Conservation (phyloP, 1,140 invertebrate species). For the Bombus superbus region DNA sequence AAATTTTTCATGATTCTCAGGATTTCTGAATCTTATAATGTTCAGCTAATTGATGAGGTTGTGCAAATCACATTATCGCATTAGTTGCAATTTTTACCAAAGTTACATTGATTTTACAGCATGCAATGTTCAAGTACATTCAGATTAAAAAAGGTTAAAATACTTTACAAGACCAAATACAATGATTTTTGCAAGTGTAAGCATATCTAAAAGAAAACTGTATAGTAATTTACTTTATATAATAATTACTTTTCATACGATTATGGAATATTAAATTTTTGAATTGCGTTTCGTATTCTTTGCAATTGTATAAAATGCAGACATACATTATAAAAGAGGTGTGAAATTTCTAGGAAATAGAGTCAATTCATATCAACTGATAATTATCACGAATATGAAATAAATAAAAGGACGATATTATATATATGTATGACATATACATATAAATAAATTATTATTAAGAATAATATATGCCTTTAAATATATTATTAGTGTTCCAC, state of each 20-base stretch:
- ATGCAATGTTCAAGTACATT: background rate
- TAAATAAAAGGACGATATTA: background rate
- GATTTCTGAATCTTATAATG: background rate
- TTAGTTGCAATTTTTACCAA: background rate
- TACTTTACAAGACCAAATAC: background rate
- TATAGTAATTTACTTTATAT: background rate
- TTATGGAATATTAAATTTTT: background rate
- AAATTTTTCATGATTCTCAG: background rate
- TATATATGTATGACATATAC: background rate
- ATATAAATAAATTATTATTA: background rate
- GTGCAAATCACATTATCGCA: background rate
- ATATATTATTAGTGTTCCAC: background rate
- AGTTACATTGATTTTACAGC: background rate
- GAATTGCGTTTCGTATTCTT: background rate
- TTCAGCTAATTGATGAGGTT: background rate
- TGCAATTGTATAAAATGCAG: background rate
- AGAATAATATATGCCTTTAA: background rate
- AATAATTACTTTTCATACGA: background rate
- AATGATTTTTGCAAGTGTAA: background rate
- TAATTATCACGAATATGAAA: background rate
- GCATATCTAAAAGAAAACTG: background rate
- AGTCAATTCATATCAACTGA: background rate
- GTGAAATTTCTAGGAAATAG: background rate
- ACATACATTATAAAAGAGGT: background rate
- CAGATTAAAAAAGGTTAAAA: background rate